Evolutionary conservation across 2,113 vertebrate species (phyloP).

Genomic region (Heterotis niloticus): DNA sequence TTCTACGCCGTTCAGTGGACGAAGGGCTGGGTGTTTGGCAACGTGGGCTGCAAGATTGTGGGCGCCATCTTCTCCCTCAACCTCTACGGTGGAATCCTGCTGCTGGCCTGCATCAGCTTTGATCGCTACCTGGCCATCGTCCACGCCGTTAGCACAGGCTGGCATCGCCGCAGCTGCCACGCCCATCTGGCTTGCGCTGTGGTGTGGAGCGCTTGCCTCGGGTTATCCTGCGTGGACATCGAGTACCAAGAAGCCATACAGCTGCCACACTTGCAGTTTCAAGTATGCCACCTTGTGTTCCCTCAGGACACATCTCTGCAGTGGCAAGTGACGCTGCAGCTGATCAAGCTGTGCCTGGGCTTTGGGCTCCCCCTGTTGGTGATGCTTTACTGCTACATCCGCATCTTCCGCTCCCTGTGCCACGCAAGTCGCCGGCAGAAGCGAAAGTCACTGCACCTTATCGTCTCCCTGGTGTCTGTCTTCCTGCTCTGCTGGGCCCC

Average conservation of each 20-base stretch:
- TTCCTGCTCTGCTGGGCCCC: slow-evolving; percentile 75
- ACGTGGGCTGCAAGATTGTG: slow-evolving; percentile 62
- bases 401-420: slow-evolving; percentile 66
- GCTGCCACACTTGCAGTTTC: fast-evolving
- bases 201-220: slow-evolving; percentile 63
- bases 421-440: slow-evolving; percentile 59
- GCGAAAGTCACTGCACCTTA: slow-evolving; percentile 64
- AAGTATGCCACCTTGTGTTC: slow-evolving; percentile 55
- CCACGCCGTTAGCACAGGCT: slow-evolving; percentile 57
- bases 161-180: slow-evolving; percentile 60
- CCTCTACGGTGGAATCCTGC: slow-evolving; percentile 70
- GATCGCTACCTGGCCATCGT: slow-evolving; percentile 76
- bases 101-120: slow-evolving; percentile 74
- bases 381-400: slow-evolving; percentile 73
- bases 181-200: slow-evolving; percentile 58
- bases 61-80: slow-evolving; percentile 69
- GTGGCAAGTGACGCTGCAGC: slow-evolving; percentile 59
- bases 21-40: slow-evolving; percentile 65
- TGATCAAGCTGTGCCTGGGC: slow-evolving; percentile 59
- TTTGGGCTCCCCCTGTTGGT: slow-evolving; percentile 67
- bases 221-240: slow-evolving; percentile 61
- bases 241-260: slow-evolving; percentile 48
- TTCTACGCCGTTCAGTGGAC: slow-evolving; percentile 70
- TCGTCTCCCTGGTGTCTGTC: slow-evolving; percentile 57
- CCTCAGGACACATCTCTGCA: slow-evolving; percentile 27